phyloP scores from a whole-genome alignment of 2,113 vertebrate species.

The Oplegnathus fasciatus region DNA sequence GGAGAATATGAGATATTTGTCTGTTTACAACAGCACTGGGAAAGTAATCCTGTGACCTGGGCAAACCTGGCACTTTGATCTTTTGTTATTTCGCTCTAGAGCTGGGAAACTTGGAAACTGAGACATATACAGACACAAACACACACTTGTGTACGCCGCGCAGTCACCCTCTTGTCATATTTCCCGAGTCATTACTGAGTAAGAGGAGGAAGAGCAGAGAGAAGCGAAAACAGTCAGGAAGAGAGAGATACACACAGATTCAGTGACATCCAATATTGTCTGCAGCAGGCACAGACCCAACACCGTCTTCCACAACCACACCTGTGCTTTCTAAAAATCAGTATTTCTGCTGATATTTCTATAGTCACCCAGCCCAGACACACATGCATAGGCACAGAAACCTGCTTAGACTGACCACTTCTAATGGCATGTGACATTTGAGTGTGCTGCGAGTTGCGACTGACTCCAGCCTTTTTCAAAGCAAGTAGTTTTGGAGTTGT shows the following conservation, averaged over 20 bases:
- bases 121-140: constrained; percentile 43
- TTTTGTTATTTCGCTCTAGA: constrained; percentile 63
- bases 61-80: constrained; percentile 68
- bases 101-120: constrained; percentile 39
- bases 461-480: constrained; percentile 46
- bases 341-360: constrained; percentile 18
- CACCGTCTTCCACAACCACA: constrained; percentile 19
- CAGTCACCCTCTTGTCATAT: constrained; percentile 47
- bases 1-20: constrained; percentile 49
- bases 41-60: constrained; percentile 63
- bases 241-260: constrained; percentile 17
- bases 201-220: constrained; percentile 18
- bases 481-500: constrained; percentile 41
- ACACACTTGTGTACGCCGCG: constrained; percentile 12
- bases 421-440: constrained; percentile 50
- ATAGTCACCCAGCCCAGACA: constrained; percentile 15
- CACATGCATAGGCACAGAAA: background rate
- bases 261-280: constrained; percentile 28
- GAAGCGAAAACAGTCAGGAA: constrained; percentile 8
- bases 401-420: constrained; percentile 2
- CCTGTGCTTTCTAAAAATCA: constrained; percentile 41
- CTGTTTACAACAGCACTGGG: constrained; percentile 57
- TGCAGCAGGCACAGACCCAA: constrained; percentile 31
- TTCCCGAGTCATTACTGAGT: constrained; percentile 51
- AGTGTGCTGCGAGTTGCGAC: constrained; percentile 31